Percentiles rank a stretch among this genome's conserved stretches.
phyloP scores from a whole-genome alignment of 30 jellyfish, hydroid and myxozoan genomes.

The Hydra vulgaris region DNA sequence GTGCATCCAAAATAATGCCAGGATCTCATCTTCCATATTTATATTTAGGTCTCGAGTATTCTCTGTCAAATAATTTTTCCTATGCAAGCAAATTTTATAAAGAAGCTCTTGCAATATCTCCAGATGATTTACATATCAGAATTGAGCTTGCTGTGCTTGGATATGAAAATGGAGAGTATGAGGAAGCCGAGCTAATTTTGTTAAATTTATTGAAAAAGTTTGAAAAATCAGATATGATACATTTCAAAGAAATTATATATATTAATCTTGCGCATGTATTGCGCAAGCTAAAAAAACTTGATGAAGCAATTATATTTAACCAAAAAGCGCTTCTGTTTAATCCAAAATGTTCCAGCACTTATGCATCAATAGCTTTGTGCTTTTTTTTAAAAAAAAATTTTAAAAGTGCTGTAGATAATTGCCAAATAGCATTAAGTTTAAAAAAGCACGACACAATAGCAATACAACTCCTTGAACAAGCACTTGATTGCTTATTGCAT shows the following conservation, averaged over 20 bases:
- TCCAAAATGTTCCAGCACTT: conserved; percentile 66
- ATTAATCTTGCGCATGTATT: conserved; percentile 75
- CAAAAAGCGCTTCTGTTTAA: conserved; percentile 45
- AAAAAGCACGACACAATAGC: conserved; percentile 71
- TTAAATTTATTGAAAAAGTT: conserved; percentile 45
- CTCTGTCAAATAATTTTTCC: conserved; percentile 47
- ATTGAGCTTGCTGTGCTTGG: conserved; percentile 77
- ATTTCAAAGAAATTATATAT: conserved; percentile 74
- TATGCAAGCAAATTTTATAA: conserved; percentile 63
- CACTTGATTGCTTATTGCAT: conserved; percentile 49
- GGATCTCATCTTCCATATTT: conserved; percentile 87
- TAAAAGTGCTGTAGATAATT: conserved; percentile 47
- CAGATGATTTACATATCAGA: conserved; percentile 77
- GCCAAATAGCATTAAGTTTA: conserved; percentile 61
- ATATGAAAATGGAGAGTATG: conserved; percentile 63
- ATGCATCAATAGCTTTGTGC: conserved; percentile 68
- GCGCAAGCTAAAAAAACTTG: conserved; percentile 49
- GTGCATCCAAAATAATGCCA: conserved; percentile 85
- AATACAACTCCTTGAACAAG: conserved; percentile 59
- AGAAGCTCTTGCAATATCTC: conserved; percentile 71
- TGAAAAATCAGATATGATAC: too few relatives aligned
- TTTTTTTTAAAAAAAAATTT: conserved; percentile 32
- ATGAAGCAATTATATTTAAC: conserved; percentile 44
- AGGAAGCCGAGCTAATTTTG: conserved; percentile 49
- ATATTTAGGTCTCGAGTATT: conserved; percentile 63